phyloP scores from a whole-genome alignment of 2,797 vertebrate species.

The Cygnus olor region DNA sequence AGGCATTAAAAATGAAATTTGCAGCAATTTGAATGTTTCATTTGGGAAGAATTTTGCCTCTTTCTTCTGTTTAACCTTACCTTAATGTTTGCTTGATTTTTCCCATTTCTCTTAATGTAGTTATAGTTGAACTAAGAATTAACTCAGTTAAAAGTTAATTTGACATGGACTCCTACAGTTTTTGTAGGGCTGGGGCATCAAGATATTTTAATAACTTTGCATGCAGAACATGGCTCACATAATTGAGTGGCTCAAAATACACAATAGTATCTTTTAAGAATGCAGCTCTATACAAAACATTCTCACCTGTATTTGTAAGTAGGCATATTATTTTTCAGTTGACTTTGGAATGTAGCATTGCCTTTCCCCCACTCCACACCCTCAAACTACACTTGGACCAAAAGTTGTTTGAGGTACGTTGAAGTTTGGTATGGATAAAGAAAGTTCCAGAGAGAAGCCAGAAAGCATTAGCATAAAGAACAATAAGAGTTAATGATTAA shows the following conservation, averaged over 20 bases:
- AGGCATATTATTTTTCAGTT: background rate
- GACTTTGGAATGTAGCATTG: background rate
- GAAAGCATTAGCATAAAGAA: background rate
- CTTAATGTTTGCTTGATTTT: background rate
- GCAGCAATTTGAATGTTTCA: background rate
- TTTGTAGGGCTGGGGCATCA: background rate
- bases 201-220: background rate
- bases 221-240: background rate
- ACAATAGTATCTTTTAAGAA: background rate
- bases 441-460: background rate
- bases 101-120: background rate
- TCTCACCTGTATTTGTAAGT: fast-evolving
- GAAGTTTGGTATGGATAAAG: background rate
- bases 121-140: background rate
- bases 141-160: background rate
- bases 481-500: background rate
- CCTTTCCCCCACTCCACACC: background rate
- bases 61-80: background rate
- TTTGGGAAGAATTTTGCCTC: background rate
- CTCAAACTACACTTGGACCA: background rate
- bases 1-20: background rate
- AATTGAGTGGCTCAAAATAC: background rate
- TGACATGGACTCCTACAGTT: background rate
- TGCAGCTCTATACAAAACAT: background rate
- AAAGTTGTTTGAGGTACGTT: background rate